phyloP scores from a whole-genome alignment of 2,888 invertebrate species.

The Watsonalla binaria region DNA sequence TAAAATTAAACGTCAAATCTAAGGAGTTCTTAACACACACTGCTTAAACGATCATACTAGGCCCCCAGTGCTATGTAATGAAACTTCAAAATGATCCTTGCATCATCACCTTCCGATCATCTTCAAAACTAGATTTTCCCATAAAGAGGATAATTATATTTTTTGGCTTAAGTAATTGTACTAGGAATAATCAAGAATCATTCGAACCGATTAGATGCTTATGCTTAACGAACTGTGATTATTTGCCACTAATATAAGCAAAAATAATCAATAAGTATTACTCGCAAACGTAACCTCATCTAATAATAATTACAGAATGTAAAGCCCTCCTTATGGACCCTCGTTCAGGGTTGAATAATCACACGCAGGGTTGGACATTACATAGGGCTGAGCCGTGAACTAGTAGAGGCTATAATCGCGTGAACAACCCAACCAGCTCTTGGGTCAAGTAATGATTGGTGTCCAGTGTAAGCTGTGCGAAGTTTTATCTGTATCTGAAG shows the following conservation, averaged over 20 bases:
- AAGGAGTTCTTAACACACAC: too few species aligned
- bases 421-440: neutral
- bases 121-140: too few species aligned
- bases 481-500: too few species aligned
- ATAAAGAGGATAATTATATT: too few species aligned
- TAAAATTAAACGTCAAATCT: too few species aligned
- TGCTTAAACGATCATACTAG: too few species aligned
- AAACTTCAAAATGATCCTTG: too few species aligned
- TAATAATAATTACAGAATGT: neutral
- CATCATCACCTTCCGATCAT: too few species aligned
- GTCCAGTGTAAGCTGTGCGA: neutral
- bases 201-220: slow-evolving; percentile 7
- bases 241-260: neutral
- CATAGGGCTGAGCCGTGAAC: neutral
- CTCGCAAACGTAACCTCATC: neutral
- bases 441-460: too few species aligned
- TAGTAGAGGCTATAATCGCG: neutral
- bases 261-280: neutral
- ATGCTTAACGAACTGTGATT: slow-evolving; percentile 1
- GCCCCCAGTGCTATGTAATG: too few species aligned
- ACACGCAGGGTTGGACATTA: neutral
- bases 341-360: neutral
- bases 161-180: slow-evolving; percentile 2
- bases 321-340: neutral
- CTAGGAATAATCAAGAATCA: too few species aligned